Percentiles rank a stretch among this genome's conserved stretches.
Evolutionary conservation across 2,888 invertebrate species (phyloP).

Genomic region (Hedychridium roseum): DNA sequence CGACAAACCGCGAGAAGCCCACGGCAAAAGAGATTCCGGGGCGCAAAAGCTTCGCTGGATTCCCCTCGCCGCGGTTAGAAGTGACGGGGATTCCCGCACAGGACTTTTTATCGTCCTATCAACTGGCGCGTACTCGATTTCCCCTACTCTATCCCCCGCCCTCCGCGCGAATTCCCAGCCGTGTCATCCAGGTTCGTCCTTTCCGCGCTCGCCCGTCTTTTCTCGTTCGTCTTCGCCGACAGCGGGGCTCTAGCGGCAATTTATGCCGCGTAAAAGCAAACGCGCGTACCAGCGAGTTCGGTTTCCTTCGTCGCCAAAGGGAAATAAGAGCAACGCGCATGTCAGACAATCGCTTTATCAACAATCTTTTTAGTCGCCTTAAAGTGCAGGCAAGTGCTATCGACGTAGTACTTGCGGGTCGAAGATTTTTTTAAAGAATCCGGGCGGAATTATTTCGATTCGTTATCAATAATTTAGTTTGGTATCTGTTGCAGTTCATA

Average conservation of each 20-base stretch:
- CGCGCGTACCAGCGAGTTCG: no score
- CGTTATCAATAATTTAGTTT: no score
- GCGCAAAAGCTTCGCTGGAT: constrained; percentile 7
- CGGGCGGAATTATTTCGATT: no score
- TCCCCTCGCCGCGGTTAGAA: background rate
- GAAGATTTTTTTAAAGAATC: no score
- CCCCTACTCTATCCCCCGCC: background rate
- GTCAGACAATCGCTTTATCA: no score
- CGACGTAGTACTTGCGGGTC: no score
- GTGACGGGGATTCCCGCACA: background rate
- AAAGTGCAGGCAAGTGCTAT: no score
- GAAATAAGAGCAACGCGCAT: no score
- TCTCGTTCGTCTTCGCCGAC: background rate
- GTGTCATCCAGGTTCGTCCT: background rate
- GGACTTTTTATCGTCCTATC: background rate
- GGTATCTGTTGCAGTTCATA: no score
- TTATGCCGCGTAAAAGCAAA: no score
- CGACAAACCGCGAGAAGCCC: constrained; percentile 2
- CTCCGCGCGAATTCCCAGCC: background rate
- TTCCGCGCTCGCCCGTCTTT: background rate
- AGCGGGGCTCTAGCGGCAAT: background rate
- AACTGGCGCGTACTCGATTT: background rate
- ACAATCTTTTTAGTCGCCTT: no score
- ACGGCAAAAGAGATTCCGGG: constrained; percentile 15
- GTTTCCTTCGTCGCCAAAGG: no score